Evolutionary conservation across 2,113 vertebrate genomes (phyloP).

Genomic region (Pongo abelii): DNA sequence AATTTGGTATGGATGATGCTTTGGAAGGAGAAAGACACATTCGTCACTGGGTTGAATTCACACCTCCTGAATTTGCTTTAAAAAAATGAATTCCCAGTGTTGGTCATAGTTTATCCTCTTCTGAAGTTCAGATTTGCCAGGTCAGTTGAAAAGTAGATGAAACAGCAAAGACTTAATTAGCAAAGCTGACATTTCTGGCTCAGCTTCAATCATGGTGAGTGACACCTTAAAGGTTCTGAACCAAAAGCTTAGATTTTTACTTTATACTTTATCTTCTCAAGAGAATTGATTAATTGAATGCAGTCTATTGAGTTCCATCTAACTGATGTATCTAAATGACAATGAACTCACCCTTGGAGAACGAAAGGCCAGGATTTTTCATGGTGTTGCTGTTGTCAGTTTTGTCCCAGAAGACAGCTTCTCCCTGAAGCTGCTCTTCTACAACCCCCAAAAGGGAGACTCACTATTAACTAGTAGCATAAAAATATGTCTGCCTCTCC

Average conservation of each 20-base stretch:
- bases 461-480: background rate
- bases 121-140: conserved; percentile 8
- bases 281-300: background rate
- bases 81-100: conserved; percentile 55
- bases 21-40: conserved; percentile 57
- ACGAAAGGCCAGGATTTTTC: background rate
- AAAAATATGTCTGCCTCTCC: background rate
- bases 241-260: background rate
- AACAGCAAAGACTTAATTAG: background rate
- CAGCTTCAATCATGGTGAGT: background rate
- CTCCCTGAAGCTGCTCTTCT: background rate
- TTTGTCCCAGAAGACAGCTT: accelerated
- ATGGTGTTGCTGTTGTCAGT: background rate
- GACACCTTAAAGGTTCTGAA: background rate
- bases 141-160: background rate
- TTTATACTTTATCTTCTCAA: background rate
- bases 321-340: background rate
- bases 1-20: conserved; percentile 62
- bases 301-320: background rate
- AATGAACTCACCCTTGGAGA: background rate
- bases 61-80: conserved; percentile 31
- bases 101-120: background rate
- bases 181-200: background rate
- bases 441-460: background rate
- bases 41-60: conserved; percentile 53